Conservation (phyloP, 2,113 vertebrate species). For the sheep (Ovis aries) region DNA sequence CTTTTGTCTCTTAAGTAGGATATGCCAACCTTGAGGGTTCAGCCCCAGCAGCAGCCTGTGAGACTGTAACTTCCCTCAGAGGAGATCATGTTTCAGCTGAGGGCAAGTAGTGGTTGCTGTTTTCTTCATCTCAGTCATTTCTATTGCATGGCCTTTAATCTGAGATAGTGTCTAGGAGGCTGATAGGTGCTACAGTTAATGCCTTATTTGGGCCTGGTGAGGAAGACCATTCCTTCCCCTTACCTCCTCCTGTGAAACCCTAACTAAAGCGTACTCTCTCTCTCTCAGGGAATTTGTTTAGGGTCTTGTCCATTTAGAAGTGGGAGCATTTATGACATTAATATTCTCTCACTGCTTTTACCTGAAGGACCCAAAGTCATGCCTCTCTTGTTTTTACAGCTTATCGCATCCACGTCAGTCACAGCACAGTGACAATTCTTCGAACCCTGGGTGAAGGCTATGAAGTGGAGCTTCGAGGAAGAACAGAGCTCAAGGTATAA, state of each 20-base stretch:
- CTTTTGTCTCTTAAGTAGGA: neutral
- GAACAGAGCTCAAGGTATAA: constrained; percentile 92
- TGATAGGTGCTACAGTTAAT: neutral
- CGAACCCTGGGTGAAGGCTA: constrained; percentile 88
- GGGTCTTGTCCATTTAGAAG: neutral
- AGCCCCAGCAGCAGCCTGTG: neutral
- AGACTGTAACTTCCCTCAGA: neutral
- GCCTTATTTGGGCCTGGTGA: neutral
- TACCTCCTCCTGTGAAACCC: neutral
- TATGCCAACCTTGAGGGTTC: neutral
- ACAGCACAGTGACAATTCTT: constrained; percentile 89
- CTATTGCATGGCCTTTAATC: constrained; percentile 18
- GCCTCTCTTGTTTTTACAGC: constrained; percentile 76
- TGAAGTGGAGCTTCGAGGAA: constrained; percentile 88
- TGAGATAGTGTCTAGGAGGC: neutral
- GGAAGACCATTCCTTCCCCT: neutral
- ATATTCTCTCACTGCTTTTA: constrained; percentile 5
- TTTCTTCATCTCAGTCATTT: constrained; percentile 10
- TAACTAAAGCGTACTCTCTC: neutral
- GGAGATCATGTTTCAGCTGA: neutral
- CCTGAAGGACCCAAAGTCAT: neutral
- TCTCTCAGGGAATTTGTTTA: neutral
- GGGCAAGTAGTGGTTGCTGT: neutral
- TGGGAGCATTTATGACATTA: neutral
- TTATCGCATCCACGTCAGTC: constrained; percentile 93